Conservation (phyloP, 2,113 vertebrate species). For the Theropithecus gelada region DNA sequence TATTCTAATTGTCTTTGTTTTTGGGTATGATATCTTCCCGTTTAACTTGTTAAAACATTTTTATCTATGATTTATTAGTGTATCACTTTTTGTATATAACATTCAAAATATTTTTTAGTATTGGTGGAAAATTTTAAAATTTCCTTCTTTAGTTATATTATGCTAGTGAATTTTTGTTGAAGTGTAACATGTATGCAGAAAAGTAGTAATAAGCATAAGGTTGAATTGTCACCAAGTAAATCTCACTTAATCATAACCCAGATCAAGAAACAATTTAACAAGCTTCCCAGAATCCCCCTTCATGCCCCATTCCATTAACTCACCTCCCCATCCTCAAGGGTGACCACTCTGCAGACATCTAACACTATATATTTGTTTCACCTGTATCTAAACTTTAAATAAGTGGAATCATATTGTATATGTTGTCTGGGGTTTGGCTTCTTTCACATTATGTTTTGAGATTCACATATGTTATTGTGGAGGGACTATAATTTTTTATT, state of each 20-base stretch:
- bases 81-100: neutral
- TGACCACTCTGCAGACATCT: neutral
- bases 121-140: neutral
- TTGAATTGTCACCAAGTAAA: neutral
- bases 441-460: neutral
- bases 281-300: neutral
- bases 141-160: neutral
- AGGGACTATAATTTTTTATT: conserved; percentile 4
- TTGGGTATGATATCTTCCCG: neutral
- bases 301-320: neutral
- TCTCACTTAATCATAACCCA: neutral
- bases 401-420: neutral
- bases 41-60: neutral
- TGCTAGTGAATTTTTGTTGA: neutral
- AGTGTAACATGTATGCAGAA: neutral
- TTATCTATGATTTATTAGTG: neutral
- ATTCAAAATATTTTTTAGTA: neutral
- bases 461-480: neutral
- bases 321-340: neutral
- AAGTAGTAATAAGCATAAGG: neutral
- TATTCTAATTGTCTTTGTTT: neutral
- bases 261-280: neutral
- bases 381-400: neutral
- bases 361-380: neutral
- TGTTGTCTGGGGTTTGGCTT: neutral